These are phyloP conservation scores for Origma solitaria DNA, from an alignment of 2,113 vertebrate species.

Conservation along the genomic window DNA sequence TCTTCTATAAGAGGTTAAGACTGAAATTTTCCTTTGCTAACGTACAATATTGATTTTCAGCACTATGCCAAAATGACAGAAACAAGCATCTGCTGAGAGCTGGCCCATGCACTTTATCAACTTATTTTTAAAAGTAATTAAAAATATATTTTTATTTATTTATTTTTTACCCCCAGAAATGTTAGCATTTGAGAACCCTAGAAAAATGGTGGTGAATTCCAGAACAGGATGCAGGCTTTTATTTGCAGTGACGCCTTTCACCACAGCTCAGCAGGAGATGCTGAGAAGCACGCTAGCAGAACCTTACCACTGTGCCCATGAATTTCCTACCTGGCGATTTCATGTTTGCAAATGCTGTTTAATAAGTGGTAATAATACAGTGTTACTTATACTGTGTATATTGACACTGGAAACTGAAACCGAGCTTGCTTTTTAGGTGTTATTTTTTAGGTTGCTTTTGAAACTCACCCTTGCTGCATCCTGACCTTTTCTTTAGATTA, in stretches of 20 bases:
- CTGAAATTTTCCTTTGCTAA: background rate
- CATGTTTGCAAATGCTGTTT: background rate
- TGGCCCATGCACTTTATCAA: background rate
- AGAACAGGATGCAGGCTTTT: background rate
- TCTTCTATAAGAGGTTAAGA: background rate
- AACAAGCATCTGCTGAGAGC: background rate
- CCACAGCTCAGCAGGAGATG: background rate
- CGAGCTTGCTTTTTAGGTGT: background rate
- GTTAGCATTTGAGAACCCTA: background rate
- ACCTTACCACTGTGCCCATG: background rate
- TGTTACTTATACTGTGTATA: conserved; percentile 1
- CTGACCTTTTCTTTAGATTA: background rate
- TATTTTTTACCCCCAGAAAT: background rate
- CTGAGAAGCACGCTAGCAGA: background rate
- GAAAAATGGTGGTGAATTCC: background rate
- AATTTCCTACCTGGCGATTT: background rate
- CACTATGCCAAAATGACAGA: background rate
- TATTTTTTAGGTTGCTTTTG: background rate
- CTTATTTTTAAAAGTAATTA: background rate
- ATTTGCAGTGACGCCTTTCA: background rate
- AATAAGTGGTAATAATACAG: background rate
- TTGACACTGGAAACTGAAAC: background rate
- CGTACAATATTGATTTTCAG: background rate
- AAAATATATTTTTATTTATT: background rate
- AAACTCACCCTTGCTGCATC: background rate